Evolutionary conservation across 64 coral and sea anemone genomes (phyloP), one percentile per base, ranked within the genome.

Genomic region (Stichodactyla helianthus): DNA sequence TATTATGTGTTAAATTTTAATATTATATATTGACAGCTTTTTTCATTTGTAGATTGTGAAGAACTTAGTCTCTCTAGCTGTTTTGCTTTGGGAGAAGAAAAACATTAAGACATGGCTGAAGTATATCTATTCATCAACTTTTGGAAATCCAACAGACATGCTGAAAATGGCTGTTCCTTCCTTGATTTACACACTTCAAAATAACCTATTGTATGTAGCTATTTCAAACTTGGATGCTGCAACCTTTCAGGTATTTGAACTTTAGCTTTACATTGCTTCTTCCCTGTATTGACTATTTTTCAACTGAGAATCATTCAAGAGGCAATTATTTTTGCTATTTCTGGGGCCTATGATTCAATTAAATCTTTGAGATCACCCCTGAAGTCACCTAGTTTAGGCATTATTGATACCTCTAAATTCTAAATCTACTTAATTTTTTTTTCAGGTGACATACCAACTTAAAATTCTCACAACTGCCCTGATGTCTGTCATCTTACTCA

Each of bases 211-310:
- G 16, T 99, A 99, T 93, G 85, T 99, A 4, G 97, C 97, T 60
- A 92, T 99, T 83, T 99, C 97, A 26, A 95, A 99, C 68, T 70
- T 99, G n/a, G 97, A 99, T 83, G 97, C 93, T 86, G 97, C 97
- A 54, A 95, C 93, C 0, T 99, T 93, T 88, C 97, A 99, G 97
- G 97, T 99, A 62, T 17, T 44, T 44, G 35, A 44, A 44, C 35
- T 44, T 31, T 31, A 31, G 28, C 28, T 31, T 44, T 44, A 44
- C 35, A 44, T 44, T 44, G 35, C 35, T 44, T 44, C 35, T 44
- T 3, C 35, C 1, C 35, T 44, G 35, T 44, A 44, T 44, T 44
- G 4, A 44, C 35, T 44, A 44, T 44, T 44, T 44, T 44, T 44
- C 35, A 44, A 44, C 35, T 44, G 35, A 44, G 35, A 44, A 44